A percentile compares a stretch with the other conserved stretches of the same genome.
phyloP scores from a whole-genome alignment of 2,888 invertebrate genomes.

The Globia sparganii region DNA sequence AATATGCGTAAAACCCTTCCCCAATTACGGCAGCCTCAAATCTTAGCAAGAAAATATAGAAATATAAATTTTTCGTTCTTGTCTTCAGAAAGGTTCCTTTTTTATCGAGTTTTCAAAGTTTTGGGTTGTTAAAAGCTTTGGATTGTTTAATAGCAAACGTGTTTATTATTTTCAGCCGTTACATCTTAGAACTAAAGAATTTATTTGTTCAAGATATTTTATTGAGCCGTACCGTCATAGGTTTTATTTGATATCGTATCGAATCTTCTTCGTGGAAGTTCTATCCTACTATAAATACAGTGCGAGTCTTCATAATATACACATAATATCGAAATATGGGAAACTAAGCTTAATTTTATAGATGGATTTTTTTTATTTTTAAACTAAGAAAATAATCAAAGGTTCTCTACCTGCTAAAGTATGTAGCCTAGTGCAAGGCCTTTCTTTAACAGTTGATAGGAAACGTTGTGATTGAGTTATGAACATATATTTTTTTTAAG shows the following conservation, averaged over 20 bases:
- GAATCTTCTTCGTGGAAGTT: no score
- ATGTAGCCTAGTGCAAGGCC: no score
- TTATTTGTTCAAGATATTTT: neutral
- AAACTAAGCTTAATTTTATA: no score
- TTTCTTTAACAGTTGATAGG: no score
- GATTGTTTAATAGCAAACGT: constrained; percentile 27
- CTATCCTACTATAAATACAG: no score
- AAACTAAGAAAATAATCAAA: no score
- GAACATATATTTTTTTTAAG: no score
- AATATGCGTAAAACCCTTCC: constrained; percentile 34
- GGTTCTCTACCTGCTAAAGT: no score
- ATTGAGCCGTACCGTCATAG: neutral
- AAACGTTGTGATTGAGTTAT: no score
- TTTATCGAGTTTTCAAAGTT: constrained; percentile 16
- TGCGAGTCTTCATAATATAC: no score
- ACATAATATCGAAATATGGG: no score
- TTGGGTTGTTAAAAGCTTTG: constrained; percentile 27
- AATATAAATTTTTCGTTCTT: neutral
- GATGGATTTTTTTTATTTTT: no score
- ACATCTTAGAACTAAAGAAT: neutral
- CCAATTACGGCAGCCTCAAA: constrained; percentile 5
- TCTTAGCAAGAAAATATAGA: constrained; percentile 9
- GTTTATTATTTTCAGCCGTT: constrained; percentile 13
- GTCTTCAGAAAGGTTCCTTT: neutral
- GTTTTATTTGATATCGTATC: neutral